Conservation (phyloP, 2,888 invertebrate species). For the Ypsolopha scabrella region DNA sequence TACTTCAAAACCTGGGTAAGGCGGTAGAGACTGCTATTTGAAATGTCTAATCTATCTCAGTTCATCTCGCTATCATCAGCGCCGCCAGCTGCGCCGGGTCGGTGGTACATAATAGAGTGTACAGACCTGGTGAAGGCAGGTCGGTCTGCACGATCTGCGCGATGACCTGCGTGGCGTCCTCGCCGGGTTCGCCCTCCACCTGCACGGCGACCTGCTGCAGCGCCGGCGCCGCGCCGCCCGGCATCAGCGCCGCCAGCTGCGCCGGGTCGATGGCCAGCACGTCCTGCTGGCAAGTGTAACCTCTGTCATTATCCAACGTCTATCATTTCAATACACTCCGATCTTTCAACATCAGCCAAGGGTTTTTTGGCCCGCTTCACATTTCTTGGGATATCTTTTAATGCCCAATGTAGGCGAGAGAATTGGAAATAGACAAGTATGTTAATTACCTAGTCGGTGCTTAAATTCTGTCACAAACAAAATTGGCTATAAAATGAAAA, state of each 20-base stretch:
- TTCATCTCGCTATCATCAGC: too few species aligned
- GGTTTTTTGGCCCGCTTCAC: neutral
- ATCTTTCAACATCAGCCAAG: neutral
- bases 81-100: too few species aligned
- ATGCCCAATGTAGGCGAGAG: too few species aligned
- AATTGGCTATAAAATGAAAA: too few species aligned
- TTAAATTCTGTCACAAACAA: too few species aligned
- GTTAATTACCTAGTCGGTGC: too few species aligned
- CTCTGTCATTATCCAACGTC: slow-evolving; percentile 26
- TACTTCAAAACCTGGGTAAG: too few species aligned
- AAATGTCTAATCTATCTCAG: too few species aligned
- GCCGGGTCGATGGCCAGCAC: slow-evolving; percentile 68
- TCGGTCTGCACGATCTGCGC: slow-evolving; percentile 89
- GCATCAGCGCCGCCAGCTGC: slow-evolving; percentile 69
- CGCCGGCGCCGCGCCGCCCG: slow-evolving; percentile 62
- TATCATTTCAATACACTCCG: neutral
- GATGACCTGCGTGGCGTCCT: slow-evolving; percentile 82
- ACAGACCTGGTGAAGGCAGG: slow-evolving; percentile 82
- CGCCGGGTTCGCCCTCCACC: slow-evolving; percentile 66
- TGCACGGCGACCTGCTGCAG: slow-evolving; percentile 67
- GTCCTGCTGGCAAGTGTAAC: slow-evolving; percentile 24
- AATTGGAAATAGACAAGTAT: too few species aligned
- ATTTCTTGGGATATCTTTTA: neutral
- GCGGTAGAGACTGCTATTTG: too few species aligned
- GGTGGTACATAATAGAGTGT: neutral